Conservation (phyloP, 2,888 invertebrate genomes). For the Conus canariensis region DNA sequence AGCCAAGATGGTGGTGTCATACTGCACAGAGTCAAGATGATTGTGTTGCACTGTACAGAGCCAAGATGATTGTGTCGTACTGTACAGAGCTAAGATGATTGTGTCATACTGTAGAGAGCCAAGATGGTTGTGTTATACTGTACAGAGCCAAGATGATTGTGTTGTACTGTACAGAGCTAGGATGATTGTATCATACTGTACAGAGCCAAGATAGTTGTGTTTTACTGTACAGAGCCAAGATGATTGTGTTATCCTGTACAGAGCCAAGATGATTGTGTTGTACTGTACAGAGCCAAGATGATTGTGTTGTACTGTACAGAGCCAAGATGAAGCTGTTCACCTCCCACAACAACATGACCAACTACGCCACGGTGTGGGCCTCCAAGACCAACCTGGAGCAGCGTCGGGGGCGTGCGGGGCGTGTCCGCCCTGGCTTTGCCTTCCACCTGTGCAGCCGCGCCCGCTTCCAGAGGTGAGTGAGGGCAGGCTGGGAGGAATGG, state of each 20-base stretch:
- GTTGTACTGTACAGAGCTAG: conserved; percentile 78
- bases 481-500: background rate
- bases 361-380: conserved; percentile 95
- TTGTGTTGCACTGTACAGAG: too few species aligned
- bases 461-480: conserved; percentile 77
- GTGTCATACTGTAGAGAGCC: too few species aligned
- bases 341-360: conserved; percentile 98
- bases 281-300: conserved; percentile 90
- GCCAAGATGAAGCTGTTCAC: conserved; percentile 98
- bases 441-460: conserved; percentile 90
- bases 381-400: conserved; percentile 96
- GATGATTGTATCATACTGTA: too few species aligned
- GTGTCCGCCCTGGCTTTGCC: conserved; percentile 95
- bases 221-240: too few species aligned
- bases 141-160: conserved; percentile 68
- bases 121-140: too few species aligned
- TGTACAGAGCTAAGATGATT: conserved; percentile 78
- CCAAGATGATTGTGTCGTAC: too few species aligned
- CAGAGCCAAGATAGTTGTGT: too few species aligned
- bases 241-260: conserved; percentile 53
- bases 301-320: conserved; percentile 66
- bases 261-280: conserved; percentile 97
- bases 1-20: too few species aligned
- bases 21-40: too few species aligned
- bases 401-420: conserved; percentile 95